Evolutionary conservation across 2,113 vertebrate species (phyloP), one percentile per base, ranked within the genome.

Genomic region (Nothoprocta pentlandii): DNA sequence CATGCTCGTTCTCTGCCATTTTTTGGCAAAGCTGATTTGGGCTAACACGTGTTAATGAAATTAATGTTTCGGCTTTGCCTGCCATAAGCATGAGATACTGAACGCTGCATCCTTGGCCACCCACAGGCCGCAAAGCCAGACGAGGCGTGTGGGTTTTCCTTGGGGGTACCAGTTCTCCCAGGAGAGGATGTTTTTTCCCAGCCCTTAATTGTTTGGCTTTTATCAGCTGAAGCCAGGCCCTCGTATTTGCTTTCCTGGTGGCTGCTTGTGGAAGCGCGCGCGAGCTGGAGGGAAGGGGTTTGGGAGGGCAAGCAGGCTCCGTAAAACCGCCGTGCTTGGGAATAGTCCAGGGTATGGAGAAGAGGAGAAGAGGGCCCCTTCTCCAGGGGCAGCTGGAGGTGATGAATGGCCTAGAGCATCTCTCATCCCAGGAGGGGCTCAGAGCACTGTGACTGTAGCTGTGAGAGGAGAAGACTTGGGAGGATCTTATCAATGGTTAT

Each of bases 11-110:
- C 69, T 47, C 83, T 75, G 49, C 51, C 68, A 14, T 91, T 91
- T 91, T 83, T 92, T 76, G 85, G 42, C 61, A 71, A 82, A 81
- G 79, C 46, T 79, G 78, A 34, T 88, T 90, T 85, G 42, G 63
- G 44, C 69, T 70, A 90, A 59, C 0, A 0, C 59, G 36, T 4
- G 2, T 81, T 92, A 69, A 82, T 80, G 89, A 69, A 12, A 14
- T 94, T 90, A 63, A 63, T 70, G 81, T 91, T 92, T 93, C 92
- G 68, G 78, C 76, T 86, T 81, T 67, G 92, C 82, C 73, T 95
- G 64, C 79, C 13, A 5, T 7, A 64, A 91, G 79, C 73, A 64
- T 8, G 34, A 76, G 63, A 80, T 80, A 17, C 42, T 17, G 21
- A 66, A 68, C 71, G 49, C 85, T 71, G 46, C 73, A 64, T 77